Conservation (phyloP, 2,113 vertebrate species). For the Hipposideros armiger region DNA sequence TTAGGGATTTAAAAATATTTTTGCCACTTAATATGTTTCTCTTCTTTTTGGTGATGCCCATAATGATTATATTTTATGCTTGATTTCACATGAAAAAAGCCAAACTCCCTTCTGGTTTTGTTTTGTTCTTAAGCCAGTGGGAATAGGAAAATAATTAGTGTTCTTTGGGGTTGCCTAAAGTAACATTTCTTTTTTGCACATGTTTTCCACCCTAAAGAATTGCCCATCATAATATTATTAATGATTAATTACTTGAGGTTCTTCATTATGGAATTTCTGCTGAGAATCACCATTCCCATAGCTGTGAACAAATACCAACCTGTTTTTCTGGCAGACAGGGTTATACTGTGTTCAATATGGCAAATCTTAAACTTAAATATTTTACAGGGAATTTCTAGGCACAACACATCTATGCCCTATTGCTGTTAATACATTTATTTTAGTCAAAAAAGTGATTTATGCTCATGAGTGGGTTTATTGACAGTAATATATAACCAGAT, state of each 20-base stretch:
- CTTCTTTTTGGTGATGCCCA: neutral
- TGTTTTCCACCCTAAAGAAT: conserved; percentile 9
- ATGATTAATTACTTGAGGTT: conserved; percentile 37
- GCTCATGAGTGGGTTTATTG: neutral
- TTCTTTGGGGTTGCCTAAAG: neutral
- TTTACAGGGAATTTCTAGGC: conserved; percentile 7
- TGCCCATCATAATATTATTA: neutral
- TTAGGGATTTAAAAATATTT: neutral
- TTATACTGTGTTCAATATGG: neutral
- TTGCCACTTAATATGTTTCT: neutral
- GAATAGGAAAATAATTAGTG: neutral
- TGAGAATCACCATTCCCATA: neutral
- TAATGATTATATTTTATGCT: conserved; percentile 13
- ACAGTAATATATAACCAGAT: neutral
- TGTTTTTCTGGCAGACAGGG: neutral
- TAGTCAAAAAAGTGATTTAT: neutral
- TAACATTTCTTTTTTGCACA: neutral
- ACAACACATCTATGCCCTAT: neutral
- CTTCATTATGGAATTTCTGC: conserved; percentile 39
- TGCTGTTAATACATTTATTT: neutral
- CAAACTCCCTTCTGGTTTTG: neutral
- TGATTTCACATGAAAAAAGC: neutral
- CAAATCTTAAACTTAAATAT: conserved; percentile 59
- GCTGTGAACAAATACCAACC: conserved; percentile 2
- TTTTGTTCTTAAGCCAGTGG: conserved; percentile 10